Evolutionary conservation across 2,888 invertebrate genomes (phyloP).

Genomic region (Cephus nigrinus): DNA sequence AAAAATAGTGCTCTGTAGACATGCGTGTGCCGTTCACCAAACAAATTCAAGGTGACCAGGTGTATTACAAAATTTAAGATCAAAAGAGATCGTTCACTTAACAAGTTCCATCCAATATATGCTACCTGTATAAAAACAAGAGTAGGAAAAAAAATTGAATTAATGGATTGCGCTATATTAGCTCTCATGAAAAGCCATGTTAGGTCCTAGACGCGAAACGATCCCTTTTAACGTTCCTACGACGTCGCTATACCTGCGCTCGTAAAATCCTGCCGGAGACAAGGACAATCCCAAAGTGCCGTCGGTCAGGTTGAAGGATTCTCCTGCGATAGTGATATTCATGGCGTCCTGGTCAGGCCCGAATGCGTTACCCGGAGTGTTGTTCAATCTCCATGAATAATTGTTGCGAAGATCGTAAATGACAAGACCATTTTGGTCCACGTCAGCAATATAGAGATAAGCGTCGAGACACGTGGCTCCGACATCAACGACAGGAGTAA

Average conservation of each 20-base stretch:
- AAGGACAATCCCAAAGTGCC: slow-evolving; percentile 62
- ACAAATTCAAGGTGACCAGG: not conserved
- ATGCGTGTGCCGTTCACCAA: not conserved
- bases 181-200: not conserved
- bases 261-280: slow-evolving; percentile 56
- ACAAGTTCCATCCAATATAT: not conserved
- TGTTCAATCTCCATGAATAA: slow-evolving; percentile 60
- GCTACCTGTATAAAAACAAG: not conserved
- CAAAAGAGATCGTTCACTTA: not conserved
- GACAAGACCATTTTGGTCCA: slow-evolving; percentile 56
- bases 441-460: slow-evolving; percentile 61
- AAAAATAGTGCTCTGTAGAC: not conserved
- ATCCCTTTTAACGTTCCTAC: not conserved
- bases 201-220: not conserved
- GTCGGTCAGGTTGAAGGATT: slow-evolving; percentile 57
- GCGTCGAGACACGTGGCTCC: slow-evolving; percentile 55
- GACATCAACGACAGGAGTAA: slow-evolving; percentile 61
- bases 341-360: slow-evolving; percentile 59
- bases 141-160: not conserved
- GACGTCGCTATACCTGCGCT: slow-evolving; percentile 43
- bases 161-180: not conserved
- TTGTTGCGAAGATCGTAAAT: slow-evolving; percentile 53
- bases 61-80: not conserved
- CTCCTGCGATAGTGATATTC: slow-evolving; percentile 59
- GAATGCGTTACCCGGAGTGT: slow-evolving; percentile 60